These are phyloP conservation scores for Anas capensis DNA, from an alignment of 2,797 vertebrate genomes.

Conservation along the genomic window DNA sequence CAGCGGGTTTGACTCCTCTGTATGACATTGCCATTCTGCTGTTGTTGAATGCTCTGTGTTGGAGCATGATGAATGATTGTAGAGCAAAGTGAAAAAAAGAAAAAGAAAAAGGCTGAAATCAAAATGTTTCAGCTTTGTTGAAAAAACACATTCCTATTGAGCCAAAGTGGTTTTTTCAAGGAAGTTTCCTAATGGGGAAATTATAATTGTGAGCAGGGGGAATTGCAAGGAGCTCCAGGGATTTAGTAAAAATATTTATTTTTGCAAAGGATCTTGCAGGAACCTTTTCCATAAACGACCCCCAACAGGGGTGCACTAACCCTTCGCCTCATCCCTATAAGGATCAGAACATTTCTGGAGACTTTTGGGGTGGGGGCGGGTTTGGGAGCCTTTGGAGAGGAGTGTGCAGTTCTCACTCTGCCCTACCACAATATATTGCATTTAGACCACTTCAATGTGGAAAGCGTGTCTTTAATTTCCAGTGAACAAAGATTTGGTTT, in stretches of 20 bases:
- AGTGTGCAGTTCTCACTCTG: background rate
- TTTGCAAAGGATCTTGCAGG: constrained; percentile 60
- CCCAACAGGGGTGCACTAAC: constrained; percentile 54
- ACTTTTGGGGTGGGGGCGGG: background rate
- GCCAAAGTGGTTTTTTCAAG: constrained; percentile 67
- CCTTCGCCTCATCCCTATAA: background rate
- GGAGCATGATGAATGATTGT: constrained; percentile 50
- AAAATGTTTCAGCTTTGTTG: constrained; percentile 67
- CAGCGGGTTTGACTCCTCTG: constrained; percentile 1
- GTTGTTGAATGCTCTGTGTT: background rate
- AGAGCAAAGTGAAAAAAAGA: background rate
- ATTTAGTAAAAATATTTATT: constrained; percentile 72
- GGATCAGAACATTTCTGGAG: background rate
- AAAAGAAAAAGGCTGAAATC: constrained; percentile 44
- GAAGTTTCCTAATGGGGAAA: constrained; percentile 72
- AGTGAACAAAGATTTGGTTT: constrained; percentile 52
- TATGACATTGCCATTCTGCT: constrained; percentile 36
- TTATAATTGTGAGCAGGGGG: constrained; percentile 67
- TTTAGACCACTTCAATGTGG: constrained; percentile 1
- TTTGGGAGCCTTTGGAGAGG: constrained; percentile 13
- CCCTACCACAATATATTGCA: constrained; percentile 5
- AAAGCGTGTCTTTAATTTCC: constrained; percentile 46
- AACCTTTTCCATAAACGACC: constrained; percentile 55
- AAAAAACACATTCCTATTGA: constrained; percentile 69
- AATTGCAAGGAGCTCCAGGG: constrained; percentile 61